Conservation (phyloP, 1,140 invertebrate genomes). For the Bathynomus jamesi region DNA sequence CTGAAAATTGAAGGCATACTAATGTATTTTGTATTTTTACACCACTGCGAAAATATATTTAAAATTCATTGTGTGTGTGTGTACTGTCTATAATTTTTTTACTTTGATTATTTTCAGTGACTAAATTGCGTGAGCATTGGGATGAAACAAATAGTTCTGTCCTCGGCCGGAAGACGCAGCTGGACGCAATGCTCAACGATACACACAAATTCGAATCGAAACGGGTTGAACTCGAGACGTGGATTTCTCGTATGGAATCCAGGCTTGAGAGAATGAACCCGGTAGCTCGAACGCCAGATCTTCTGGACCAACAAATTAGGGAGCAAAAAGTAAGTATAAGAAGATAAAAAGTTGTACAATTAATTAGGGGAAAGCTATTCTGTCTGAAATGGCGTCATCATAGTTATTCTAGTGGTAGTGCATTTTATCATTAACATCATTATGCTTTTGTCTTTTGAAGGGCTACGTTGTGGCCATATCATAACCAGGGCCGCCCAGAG, state of each 20-base stretch:
- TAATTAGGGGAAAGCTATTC: too few species aligned
- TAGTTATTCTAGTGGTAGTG: too few species aligned
- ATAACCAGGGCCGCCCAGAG: too few species aligned
- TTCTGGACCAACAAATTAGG: slow-evolving; percentile 75
- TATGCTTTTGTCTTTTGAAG: too few species aligned
- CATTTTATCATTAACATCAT: too few species aligned
- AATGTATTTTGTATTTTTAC: too few species aligned
- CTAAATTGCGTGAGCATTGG: slow-evolving; percentile 76
- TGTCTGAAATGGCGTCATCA: neutral
- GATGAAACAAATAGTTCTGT: slow-evolving; percentile 75
- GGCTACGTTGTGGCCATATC: too few species aligned
- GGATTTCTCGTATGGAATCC: slow-evolving; percentile 76
- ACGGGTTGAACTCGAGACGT: slow-evolving; percentile 76
- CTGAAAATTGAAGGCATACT: too few species aligned
- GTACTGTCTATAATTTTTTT: neutral
- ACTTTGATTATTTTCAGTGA: slow-evolving; percentile 53
- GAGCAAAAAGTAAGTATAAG: slow-evolving; percentile 71
- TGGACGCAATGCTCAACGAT: slow-evolving; percentile 79
- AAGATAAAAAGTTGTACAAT: neutral
- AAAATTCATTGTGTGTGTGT: too few species aligned
- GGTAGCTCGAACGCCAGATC: slow-evolving; percentile 79
- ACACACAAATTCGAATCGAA: slow-evolving; percentile 80
- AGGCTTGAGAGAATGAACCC: slow-evolving; percentile 68
- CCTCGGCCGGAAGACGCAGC: slow-evolving; percentile 68
- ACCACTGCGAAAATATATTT: neutral